phyloP scores from a whole-genome alignment of 2,113 vertebrate species.

The Halcyon senegalensis region DNA sequence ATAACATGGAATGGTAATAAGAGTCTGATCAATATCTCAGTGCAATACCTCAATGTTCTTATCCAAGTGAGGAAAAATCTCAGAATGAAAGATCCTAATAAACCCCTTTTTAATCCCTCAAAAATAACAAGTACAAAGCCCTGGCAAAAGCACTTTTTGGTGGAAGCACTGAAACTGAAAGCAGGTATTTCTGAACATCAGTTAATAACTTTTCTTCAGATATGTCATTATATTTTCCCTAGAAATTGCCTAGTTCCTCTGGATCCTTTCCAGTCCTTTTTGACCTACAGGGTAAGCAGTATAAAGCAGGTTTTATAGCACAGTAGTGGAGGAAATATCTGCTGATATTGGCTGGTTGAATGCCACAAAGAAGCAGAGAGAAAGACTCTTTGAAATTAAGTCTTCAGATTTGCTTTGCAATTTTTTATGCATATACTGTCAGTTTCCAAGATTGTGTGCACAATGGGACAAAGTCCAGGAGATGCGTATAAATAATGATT shows the following conservation, averaged over 20 bases:
- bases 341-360: neutral
- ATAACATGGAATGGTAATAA: neutral
- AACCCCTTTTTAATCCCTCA: slow-evolving; percentile 36
- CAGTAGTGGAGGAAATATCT: neutral
- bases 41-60: slow-evolving; percentile 18
- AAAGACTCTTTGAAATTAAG: neutral
- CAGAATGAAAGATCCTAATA: slow-evolving; percentile 8
- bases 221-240: slow-evolving; percentile 3
- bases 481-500: neutral
- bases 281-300: neutral
- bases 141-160: slow-evolving; percentile 19
- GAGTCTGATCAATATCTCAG: slow-evolving; percentile 30
- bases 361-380: neutral
- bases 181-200: neutral
- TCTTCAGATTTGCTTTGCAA: neutral
- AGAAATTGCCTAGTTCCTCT: neutral
- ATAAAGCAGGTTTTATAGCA: neutral
- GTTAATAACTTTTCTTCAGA: slow-evolving; percentile 4
- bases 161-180: slow-evolving; percentile 20
- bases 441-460: neutral
- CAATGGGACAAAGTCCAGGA: neutral
- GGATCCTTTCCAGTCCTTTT: slow-evolving; percentile 18
- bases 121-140: slow-evolving; percentile 38
- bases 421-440: neutral
- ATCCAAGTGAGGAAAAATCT: neutral